phyloP scores from a whole-genome alignment of 2,888 invertebrate genomes.

The Euspilapteryx auroguttella region DNA sequence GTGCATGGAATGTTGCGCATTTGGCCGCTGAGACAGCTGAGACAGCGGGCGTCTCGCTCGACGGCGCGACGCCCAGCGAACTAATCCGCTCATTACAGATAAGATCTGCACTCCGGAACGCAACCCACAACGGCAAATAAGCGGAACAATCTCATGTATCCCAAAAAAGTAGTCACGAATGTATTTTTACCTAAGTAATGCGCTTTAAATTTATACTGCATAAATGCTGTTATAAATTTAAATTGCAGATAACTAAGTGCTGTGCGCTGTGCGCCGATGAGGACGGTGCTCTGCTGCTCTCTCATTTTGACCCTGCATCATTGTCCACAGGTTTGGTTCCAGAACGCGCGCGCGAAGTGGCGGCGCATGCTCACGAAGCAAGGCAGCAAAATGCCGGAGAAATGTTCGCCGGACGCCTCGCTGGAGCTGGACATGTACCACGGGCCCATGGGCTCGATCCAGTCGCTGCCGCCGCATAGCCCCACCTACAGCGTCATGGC shows the following conservation, averaged over 20 bases:
- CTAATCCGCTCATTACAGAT: slow-evolving; percentile 37
- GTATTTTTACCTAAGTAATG: no score
- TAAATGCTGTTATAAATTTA: no score
- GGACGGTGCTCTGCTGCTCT: no score
- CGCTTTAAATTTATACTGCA: no score
- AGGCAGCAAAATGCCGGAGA: slow-evolving; percentile 73
- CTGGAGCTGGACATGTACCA: slow-evolving; percentile 67
- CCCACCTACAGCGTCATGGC: slow-evolving; percentile 71
- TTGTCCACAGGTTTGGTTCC: slow-evolving; percentile 95
- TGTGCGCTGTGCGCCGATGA: background rate
- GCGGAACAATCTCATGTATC: slow-evolving; percentile 26
- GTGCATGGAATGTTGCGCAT: slow-evolving; percentile 17
- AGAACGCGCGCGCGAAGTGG: slow-evolving; percentile 93
- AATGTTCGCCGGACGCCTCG: slow-evolving; percentile 67
- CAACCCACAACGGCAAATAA: slow-evolving; percentile 21
- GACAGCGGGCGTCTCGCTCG: slow-evolving; percentile 18
- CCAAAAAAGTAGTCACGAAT: slow-evolving; percentile 17
- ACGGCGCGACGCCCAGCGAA: slow-evolving; percentile 14
- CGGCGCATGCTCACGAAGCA: slow-evolving; percentile 84
- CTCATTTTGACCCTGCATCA: no score
- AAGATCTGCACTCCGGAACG: slow-evolving; percentile 28
- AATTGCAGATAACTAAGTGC: no score
- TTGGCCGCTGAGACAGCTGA: slow-evolving; percentile 4
- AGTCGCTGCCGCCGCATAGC: slow-evolving; percentile 70
- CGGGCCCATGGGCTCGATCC: slow-evolving; percentile 67